These are phyloP conservation scores for Nesogale talazaci DNA, from an alignment of 2,113 vertebrate genomes.

Conservation along the genomic window DNA sequence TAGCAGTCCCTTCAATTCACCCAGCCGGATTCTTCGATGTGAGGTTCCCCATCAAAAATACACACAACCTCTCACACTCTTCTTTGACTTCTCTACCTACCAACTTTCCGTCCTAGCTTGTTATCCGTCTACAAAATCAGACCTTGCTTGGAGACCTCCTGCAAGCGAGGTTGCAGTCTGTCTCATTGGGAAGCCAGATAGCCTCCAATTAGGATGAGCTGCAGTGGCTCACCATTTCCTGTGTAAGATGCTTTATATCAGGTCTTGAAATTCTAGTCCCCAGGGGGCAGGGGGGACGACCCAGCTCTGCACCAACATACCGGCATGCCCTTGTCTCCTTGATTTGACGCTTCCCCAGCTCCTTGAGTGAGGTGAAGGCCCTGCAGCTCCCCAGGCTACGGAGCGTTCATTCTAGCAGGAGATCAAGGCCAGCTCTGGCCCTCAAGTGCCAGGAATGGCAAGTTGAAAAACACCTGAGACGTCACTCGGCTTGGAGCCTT, in stretches of 20 bases:
- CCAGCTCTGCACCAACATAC: conserved; percentile 40
- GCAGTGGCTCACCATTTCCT: conserved; percentile 47
- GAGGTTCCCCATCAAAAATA: background rate
- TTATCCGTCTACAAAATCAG: conserved; percentile 36
- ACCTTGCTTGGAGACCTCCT: background rate
- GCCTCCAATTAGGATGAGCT: conserved; percentile 76
- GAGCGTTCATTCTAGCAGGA: conserved; percentile 66
- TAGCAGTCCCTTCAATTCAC: background rate
- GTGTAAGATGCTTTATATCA: conserved; percentile 42
- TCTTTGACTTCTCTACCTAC: background rate
- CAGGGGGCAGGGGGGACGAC: conserved; percentile 74
- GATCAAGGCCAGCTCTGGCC: conserved; percentile 41
- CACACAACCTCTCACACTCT: background rate
- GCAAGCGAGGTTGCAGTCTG: background rate
- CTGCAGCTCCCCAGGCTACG: conserved; percentile 73
- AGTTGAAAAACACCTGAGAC: conserved; percentile 62
- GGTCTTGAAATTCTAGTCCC: conserved; percentile 66
- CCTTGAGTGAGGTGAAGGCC: conserved; percentile 68
- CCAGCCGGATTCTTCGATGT: background rate
- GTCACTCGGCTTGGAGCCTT: conserved; percentile 57
- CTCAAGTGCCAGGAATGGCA: conserved; percentile 24
- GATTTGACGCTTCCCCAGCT: conserved; percentile 51
- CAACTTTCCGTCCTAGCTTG: conserved; percentile 2
- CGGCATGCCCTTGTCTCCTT: conserved; percentile 57
- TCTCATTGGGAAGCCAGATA: conserved; percentile 77